Evolutionary conservation across 2,113 vertebrate genomes (phyloP).

Genomic region (Marmota monax): DNA sequence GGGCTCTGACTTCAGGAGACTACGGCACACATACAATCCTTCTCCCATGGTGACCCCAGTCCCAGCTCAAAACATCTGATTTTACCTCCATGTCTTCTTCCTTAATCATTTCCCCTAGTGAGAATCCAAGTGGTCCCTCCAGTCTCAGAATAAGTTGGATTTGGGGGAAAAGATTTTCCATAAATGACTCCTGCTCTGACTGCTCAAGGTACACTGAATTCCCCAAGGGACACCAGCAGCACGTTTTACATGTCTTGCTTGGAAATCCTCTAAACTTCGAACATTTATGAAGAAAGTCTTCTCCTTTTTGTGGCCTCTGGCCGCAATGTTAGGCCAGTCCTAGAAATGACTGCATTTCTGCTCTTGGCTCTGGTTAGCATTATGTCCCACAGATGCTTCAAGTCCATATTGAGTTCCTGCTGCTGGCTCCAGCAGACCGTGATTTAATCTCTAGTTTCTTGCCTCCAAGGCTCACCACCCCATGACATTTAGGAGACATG

Average conservation of each 20-base stretch:
- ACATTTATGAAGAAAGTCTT: background rate
- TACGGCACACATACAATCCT: background rate
- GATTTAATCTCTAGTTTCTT: slow-evolving; percentile 36
- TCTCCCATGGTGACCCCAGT: background rate
- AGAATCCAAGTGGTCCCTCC: background rate
- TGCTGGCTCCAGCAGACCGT: background rate
- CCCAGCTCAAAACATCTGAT: background rate
- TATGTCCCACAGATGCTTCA: background rate
- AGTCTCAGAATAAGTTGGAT: background rate
- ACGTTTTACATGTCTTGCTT: background rate
- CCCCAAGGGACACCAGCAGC: background rate
- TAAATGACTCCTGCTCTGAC: background rate
- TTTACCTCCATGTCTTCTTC: background rate
- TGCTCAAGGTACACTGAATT: background rate
- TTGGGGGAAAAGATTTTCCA: background rate
- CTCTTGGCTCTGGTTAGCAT: background rate
- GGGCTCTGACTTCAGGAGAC: background rate
- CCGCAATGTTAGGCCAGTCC: background rate
- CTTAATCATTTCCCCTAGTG: background rate
- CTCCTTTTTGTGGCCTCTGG: background rate
- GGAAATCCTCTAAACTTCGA: background rate
- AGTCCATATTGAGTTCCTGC: background rate
- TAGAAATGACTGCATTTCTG: background rate
- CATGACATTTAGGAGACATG: slow-evolving; percentile 47
- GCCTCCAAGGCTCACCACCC: no score